Evolutionary conservation across 2,797 vertebrate genomes (phyloP).

Genomic region (Enteromius trimaculatus): DNA sequence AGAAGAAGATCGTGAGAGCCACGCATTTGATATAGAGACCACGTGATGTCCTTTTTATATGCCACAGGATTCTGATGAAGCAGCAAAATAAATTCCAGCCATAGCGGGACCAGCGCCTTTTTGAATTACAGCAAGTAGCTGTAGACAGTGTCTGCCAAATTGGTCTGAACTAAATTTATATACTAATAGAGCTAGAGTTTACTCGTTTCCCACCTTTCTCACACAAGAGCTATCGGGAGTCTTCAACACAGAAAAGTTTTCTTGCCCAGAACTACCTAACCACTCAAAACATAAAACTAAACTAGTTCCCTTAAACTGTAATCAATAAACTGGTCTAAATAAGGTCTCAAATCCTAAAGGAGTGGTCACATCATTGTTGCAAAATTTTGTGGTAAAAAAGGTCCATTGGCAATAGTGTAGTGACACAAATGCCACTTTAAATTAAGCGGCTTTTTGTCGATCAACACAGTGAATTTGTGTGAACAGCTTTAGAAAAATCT

Average conservation of each 20-base stretch:
- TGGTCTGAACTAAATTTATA: neutral
- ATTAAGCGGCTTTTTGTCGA: neutral
- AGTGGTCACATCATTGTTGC: neutral
- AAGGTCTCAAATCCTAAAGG: neutral
- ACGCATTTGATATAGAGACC: neutral
- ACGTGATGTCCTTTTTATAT: neutral
- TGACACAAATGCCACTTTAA: neutral
- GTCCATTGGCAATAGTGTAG: neutral
- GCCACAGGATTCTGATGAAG: neutral
- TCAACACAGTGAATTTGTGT: neutral
- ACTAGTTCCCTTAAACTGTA: neutral
- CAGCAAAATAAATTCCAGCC: constrained; percentile 21
- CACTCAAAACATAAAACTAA: neutral
- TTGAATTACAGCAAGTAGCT: neutral
- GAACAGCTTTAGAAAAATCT: neutral
- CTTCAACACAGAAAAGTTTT: neutral
- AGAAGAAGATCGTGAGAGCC: neutral
- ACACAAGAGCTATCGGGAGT: neutral
- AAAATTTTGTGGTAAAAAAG: neutral
- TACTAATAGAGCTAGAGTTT: neutral
- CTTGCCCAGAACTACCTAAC: no score
- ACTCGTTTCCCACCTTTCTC: neutral
- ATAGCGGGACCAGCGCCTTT: constrained; percentile 15
- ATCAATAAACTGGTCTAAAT: neutral
- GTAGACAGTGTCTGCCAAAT: constrained; percentile 1